Evolutionary conservation across 1,140 invertebrate species (phyloP), one percentile per base, ranked within the genome.

Genomic region (Forficula auricularia): DNA sequence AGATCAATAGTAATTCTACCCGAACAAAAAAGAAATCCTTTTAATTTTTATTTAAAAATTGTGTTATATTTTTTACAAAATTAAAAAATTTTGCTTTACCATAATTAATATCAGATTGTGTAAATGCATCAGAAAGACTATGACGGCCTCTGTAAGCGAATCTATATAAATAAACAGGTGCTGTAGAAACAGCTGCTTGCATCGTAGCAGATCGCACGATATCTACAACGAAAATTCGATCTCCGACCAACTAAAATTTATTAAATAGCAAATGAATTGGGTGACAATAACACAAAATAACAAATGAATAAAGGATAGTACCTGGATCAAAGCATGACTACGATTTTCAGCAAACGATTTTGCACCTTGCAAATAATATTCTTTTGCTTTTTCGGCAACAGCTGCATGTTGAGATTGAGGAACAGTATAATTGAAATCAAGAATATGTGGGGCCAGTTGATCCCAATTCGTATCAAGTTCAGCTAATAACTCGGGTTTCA

Each of bases 381-480:
- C 48, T 48, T 66, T 72, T 32, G 76, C 70, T 50, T 66, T 61
- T 10, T 51, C 50, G 0, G 66, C 62, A 2, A 69, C 60, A 19
- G 57, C 53, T 0, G 49, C 39, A 3, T 70, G 63, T 14, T 57
- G 54, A 6, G 58, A 50, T 13, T 54, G 48, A 0, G 67, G 62
- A 8, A 75, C 45, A 0, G 72, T 75, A 47, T 73, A 64, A 45
- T 77, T 72, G 48, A 65, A 74, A 48, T 75, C 72, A 7, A 76
- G 64, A 3, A 72, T 59, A 48, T 64, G 52, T n/a, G 69, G 66
- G 2, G 66, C 65, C 3, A 76, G 54, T 34, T 63, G 52, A 4
- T 70, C 57, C 73, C 73, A 78, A 20, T 66, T 61, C 1, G 62
- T 50, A 38, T 74, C 65, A 13, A 76, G 45, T 12, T 70, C 59